Conservation (phyloP, 1,140 invertebrate genomes). For the Diorhabda sublineata region DNA sequence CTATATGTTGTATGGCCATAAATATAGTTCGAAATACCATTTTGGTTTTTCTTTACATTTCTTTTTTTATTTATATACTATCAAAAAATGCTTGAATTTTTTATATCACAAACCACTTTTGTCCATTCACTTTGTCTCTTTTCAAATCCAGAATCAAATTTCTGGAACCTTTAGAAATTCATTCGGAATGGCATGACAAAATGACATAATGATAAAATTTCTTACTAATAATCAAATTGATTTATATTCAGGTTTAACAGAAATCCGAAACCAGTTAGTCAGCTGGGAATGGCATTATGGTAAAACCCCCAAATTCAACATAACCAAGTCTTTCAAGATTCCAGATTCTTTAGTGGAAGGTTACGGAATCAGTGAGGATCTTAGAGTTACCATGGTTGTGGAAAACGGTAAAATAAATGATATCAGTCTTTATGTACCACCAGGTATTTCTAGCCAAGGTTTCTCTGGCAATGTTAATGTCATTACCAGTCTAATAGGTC, state of each 20-base stretch:
- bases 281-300: constrained; percentile 88
- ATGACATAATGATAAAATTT: too few relatives aligned
- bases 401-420: constrained; percentile 40
- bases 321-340: constrained; percentile 45
- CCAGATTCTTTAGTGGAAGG: constrained; percentile 28
- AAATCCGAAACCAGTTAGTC: constrained; percentile 61
- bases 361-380: constrained; percentile 24
- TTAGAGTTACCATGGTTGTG: constrained; percentile 41
- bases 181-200: too few relatives aligned
- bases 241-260: constrained; percentile 56
- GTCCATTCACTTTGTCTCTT: neutral
- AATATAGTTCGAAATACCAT: too few relatives aligned
- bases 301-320: constrained; percentile 79
- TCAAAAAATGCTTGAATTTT: too few relatives aligned
- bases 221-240: too few relatives aligned
- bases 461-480: constrained; percentile 41
- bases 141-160: too few relatives aligned
- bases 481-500: constrained; percentile 38
- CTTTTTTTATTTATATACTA: too few relatives aligned
- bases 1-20: too few relatives aligned
- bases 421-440: constrained; percentile 38
- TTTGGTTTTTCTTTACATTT: too few relatives aligned
- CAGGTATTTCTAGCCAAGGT: constrained; percentile 35
- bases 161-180: too few relatives aligned
- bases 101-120: too few relatives aligned